Base-by-base conservation (phyloP, 2,888 invertebrate species). In the Pecten maximus region DNA sequence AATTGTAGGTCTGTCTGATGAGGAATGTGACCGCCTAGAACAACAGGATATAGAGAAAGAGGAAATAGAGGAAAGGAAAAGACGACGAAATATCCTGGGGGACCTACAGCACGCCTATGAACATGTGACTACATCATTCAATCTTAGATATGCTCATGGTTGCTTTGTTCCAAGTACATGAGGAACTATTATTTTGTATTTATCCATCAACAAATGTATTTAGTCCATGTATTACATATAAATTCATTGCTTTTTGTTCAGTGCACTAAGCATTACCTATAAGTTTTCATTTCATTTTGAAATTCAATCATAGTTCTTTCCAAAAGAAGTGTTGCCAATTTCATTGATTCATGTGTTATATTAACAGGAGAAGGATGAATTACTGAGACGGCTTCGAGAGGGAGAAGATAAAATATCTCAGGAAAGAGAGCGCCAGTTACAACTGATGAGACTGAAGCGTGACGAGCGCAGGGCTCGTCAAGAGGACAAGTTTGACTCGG, bases 401-500 rank as follows among this genome's bases (percentile, higher is more conserved):
- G 92, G 93, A n/a, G 93, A 92, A 40, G 94, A 94, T 89, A 91
- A 93, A n/a, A 54, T 92, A 10, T 93, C 93, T 28, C 89, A 90
- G 40, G 95, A 95, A 89, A 90, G 92, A 40, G 92, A 94, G 87
- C 92, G 95, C 88, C 95, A 95, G 92, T 89, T 93, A 16, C 92
- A 94, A 74, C 92, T 95, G 60, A 93, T 94, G 40, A 92, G 94
- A 88, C 92, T 96, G 39, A 93, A 92, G 35, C 92, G 95, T 54
- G 95, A 96, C 44, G 94, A 96, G 92, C 90, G 95, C 44, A 92
- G 94, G 87, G 93, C 95, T 3, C 91, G 94, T 40, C 91, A 94
- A 89, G 96, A 96, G 90, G 95, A 94, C 44, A 94, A 95, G 50
- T 94, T 95, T 92, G 94, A 95, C 40, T 93, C 95, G 16, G 95